phyloP scores from a whole-genome alignment of 2,888 invertebrate species.

The Plagodis pulveraria region DNA sequence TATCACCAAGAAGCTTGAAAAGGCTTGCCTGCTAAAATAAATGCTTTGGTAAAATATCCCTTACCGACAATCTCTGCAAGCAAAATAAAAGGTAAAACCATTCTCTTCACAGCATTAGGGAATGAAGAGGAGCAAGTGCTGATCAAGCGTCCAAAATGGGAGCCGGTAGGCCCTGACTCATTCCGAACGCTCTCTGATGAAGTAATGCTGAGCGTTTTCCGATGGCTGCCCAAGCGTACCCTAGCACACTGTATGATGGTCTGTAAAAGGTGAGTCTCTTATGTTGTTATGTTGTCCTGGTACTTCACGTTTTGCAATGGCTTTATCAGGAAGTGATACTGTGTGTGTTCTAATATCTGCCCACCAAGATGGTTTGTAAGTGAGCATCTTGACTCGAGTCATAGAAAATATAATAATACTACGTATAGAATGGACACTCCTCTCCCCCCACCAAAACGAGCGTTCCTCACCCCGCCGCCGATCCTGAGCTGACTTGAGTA shows the following conservation, averaged over 20 bases:
- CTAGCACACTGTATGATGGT: constrained; percentile 90
- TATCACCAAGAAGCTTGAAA: no score
- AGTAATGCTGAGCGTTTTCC: constrained; percentile 92
- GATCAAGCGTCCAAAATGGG: constrained; percentile 35
- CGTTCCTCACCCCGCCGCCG: no score
- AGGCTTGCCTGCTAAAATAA: no score
- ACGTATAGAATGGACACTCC: no score
- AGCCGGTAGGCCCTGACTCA: constrained; percentile 71
- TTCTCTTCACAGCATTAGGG: constrained; percentile 39
- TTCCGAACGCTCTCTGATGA: constrained; percentile 93
- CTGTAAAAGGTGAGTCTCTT: constrained; percentile 85
- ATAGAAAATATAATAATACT: no score
- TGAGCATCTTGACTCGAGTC: no score
- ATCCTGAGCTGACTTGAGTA: no score
- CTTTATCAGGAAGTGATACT: no score
- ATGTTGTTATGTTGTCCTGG: constrained; percentile 1
- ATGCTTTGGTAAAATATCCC: no score
- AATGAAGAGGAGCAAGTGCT: constrained; percentile 47
- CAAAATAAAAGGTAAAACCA: neutral
- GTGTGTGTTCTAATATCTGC: no score
- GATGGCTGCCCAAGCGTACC: constrained; percentile 91
- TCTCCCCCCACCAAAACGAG: no score
- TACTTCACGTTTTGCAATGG: neutral
- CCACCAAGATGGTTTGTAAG: no score
- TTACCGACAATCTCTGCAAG: neutral